Conservation (phyloP, 2,888 invertebrate genomes). For the Melangyna quadrimaculata region DNA sequence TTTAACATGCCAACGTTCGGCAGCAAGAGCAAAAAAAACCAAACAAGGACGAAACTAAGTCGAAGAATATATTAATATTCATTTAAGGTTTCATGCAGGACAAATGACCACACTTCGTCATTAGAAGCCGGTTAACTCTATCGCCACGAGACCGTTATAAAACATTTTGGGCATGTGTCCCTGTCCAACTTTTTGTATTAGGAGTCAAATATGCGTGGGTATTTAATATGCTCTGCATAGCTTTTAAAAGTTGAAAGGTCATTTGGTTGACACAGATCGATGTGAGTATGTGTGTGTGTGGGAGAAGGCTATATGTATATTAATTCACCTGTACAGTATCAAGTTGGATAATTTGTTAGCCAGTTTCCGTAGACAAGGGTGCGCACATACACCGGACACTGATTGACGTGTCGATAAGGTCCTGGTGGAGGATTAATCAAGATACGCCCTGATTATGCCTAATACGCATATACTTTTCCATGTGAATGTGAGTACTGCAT, state of each 20-base stretch:
- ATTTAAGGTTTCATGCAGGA: conserved; percentile 54
- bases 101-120: conserved; percentile 58
- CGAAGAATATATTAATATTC: conserved; percentile 57
- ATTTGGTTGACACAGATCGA: conserved; percentile 53
- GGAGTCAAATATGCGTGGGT: conserved; percentile 20
- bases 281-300: conserved; percentile 35
- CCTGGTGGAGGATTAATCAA: conserved; percentile 57
- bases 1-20: conserved; percentile 60
- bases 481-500: conserved; percentile 68
- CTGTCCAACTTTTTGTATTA: conserved; percentile 30
- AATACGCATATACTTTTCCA: conserved; percentile 61
- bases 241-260: conserved; percentile 67
- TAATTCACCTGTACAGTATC: conserved; percentile 20
- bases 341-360: conserved; percentile 63
- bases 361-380: conserved; percentile 62
- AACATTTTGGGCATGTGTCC: conserved; percentile 36
- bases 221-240: not conserved
- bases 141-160: conserved; percentile 16
- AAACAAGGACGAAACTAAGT: conserved; percentile 14
- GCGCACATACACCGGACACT: conserved; percentile 41
- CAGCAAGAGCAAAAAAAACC: not conserved
- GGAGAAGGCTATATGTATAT: conserved; percentile 42
- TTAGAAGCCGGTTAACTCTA: conserved; percentile 26
- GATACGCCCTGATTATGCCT: conserved; percentile 55
- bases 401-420: conserved; percentile 69